These are phyloP conservation scores for Pantherophis guttatus DNA, from an alignment of 2,113 vertebrate genomes.

Conservation along the genomic window DNA sequence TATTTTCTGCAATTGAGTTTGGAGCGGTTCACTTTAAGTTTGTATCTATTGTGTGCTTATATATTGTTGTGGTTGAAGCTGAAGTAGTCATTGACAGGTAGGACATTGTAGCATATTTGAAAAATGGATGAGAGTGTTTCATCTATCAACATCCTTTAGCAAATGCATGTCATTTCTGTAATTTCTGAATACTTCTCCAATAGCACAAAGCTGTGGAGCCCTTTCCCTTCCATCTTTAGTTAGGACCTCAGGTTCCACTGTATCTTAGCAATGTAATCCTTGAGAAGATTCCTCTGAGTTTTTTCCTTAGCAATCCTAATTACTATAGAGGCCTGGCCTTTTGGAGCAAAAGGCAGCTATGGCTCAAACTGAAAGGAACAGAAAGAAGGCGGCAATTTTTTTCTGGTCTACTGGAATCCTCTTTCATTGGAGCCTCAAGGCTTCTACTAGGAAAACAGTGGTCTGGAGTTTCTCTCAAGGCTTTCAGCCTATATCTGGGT, in stretches of 20 bases:
- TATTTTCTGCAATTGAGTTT: no score
- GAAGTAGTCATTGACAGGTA: no score
- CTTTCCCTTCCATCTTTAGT: not conserved
- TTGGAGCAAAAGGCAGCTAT: not conserved
- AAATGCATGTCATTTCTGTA: no score
- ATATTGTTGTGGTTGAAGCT: no score
- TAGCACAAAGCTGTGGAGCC: not conserved
- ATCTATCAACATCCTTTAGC: no score
- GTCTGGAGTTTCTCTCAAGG: not conserved
- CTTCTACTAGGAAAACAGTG: not conserved
- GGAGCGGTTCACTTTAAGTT: no score
- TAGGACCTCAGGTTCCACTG: not conserved
- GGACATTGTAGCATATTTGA: no score
- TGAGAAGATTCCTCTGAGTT: not conserved
- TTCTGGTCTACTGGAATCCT: not conserved
- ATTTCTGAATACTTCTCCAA: not conserved
- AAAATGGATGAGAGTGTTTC: no score
- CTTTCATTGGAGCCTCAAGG: not conserved
- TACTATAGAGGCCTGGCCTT: not conserved
- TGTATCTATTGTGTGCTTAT: no score
- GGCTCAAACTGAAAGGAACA: not conserved
- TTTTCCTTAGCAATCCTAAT: not conserved
- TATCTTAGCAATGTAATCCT: not conserved
- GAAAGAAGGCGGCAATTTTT: not conserved
- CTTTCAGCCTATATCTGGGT: not conserved